Base-by-base conservation (phyloP, 2,888 invertebrate species). In the Ochropleura leucogaster region DNA sequence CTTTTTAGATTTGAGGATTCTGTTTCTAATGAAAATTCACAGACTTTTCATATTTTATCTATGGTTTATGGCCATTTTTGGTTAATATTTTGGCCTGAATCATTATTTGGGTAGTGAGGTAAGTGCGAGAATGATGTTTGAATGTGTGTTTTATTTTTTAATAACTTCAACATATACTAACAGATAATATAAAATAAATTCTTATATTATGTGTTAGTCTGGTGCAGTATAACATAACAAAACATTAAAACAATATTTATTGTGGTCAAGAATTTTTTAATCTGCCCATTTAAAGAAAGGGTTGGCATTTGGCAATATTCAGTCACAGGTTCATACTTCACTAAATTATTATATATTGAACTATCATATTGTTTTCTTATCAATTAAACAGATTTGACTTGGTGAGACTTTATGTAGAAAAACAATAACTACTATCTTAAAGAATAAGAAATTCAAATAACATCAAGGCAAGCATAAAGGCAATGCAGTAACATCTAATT, bases 271-370 rank as follows among this genome's bases (percentile, higher is more conserved):
- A 49, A 49, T 12, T 65, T 49, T 65, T 49, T 47, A 49, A 49
- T 49, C n/a, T n/a, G 8, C 1, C 5, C 5, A 18, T 49, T 49
- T 65, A 49, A 40, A 49, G 40, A 49, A 9, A 20, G 8, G 18
- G 65, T 65, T 65, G 16, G 64, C 30, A 64, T n/a, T 53, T 65
- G 16, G 64, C 30, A 64, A 53, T 53, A 53, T n/a, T n/a, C 18
- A 3, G 53, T 10, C n/a, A 53, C 2, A 8, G 16, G 16, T 14
- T 14, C 7, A 2, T 10, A 10, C 20, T 10, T 57, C 30, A 57
- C 57, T 12, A 18, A 40, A 65, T 51, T 30, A 30, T 30, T 30
- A 30, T 30, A 30, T 30, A 30, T 30, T 30, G 30, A 30, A 30
- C 30, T 30, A 30, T 30, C 30, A 30, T 30, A 30, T 30, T 30